Percentiles rank a stretch among this genome's conserved stretches.
Conservation (phyloP, 2,888 invertebrate species). For the Leucania comma region DNA sequence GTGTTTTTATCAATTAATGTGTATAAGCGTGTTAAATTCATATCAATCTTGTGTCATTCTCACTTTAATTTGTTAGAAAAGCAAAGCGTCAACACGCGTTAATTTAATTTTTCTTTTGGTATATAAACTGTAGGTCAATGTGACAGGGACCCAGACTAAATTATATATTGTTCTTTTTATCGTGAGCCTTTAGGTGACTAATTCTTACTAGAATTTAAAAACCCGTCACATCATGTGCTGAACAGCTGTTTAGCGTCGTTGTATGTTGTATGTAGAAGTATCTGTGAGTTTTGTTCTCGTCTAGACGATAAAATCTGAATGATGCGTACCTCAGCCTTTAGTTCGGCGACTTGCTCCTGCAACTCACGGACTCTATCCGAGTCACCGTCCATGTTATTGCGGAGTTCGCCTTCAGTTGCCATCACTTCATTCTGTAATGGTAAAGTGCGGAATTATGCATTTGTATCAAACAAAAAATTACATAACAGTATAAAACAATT, state of each 20-base stretch:
- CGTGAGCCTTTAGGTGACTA: neutral
- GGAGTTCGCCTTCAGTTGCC: slow-evolving; percentile 97
- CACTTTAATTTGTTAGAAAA: slow-evolving; percentile 52
- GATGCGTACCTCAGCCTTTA: slow-evolving; percentile 97
- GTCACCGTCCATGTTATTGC: slow-evolving; percentile 95
- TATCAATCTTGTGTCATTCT: slow-evolving; percentile 28
- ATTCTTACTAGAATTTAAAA: neutral
- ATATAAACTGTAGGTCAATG: neutral
- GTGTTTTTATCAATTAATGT: slow-evolving; percentile 28
- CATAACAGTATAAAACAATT: neutral
- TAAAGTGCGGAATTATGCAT: neutral
- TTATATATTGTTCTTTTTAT: neutral
- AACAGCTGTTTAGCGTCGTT: neutral
- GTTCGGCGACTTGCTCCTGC: slow-evolving; percentile 97
- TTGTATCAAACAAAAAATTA: neutral
- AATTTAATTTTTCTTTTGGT: neutral
- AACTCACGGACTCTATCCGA: slow-evolving; percentile 96
- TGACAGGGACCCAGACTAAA: neutral
- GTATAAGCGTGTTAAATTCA: slow-evolving; percentile 51
- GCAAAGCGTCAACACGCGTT: slow-evolving; percentile 50
- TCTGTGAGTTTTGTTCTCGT: neutral
- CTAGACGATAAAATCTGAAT: no score
- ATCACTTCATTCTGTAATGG: slow-evolving; percentile 96
- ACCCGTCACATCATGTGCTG: neutral
- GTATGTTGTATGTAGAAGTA: no score